Conservation (phyloP, 2,888 invertebrate species). For the Sinhomidia bicolor region DNA sequence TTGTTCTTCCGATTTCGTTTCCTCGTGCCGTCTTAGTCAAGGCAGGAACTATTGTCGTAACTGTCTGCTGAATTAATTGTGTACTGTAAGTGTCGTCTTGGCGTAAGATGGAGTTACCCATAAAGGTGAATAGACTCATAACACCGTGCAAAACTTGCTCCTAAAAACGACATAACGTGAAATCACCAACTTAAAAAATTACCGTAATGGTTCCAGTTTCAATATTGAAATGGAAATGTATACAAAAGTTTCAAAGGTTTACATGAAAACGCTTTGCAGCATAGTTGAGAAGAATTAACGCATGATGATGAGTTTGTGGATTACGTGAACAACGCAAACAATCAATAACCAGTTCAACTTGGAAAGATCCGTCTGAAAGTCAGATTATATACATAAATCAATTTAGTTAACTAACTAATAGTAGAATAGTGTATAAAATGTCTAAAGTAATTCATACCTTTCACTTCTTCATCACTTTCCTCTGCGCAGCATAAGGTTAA, state of each 20-base stretch:
- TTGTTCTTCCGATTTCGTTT: constrained; percentile 61
- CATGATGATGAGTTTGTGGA: constrained; percentile 97
- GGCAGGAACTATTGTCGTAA: constrained; percentile 94
- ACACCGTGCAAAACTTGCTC: constrained; percentile 94
- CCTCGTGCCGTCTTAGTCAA: constrained; percentile 84
- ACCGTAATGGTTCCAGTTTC: neutral
- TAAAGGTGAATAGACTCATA: constrained; percentile 98
- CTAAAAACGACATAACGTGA: no score
- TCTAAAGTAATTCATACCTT: constrained; percentile 76
- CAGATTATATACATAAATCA: constrained; percentile 17
- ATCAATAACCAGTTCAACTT: constrained; percentile 91
- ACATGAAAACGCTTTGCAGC: constrained; percentile 90
- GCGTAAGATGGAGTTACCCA: constrained; percentile 95
- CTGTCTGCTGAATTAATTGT: constrained; percentile 94
- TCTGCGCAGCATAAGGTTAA: constrained; percentile 87
- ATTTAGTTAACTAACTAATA: no score
- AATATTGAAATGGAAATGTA: neutral
- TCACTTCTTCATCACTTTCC: constrained; percentile 82
- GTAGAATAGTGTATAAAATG: no score
- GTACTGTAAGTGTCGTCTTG: constrained; percentile 98
- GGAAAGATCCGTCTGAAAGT: constrained; percentile 81
- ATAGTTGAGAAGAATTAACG: constrained; percentile 90
- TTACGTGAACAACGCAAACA: constrained; percentile 95
- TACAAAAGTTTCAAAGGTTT: no score
- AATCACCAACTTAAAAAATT: no score